Evolutionary conservation across 1,140 invertebrate genomes (phyloP), one percentile per base, ranked within the genome.

Genomic region (Chironomus striatipennis): DNA sequence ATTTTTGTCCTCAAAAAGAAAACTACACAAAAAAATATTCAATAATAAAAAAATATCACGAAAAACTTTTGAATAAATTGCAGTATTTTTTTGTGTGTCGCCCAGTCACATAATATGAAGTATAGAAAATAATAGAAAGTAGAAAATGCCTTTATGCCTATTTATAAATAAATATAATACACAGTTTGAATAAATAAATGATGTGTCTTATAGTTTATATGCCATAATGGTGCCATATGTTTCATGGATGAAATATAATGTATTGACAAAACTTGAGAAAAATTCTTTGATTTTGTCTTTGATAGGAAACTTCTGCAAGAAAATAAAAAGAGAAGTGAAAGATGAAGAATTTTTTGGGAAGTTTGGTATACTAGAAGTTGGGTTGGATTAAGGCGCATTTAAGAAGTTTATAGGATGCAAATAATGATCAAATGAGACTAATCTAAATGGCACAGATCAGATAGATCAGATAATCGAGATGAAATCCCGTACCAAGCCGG

Each of bases 31-130:
- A 57, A 57, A n/a, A 57, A 57, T n/a, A 57, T 57, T 12, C 47
- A 57, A 57, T 57, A 57, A n/a, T 57, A 47, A 15, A 57, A 47
- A 57, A 57, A 57, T 10, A 57, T 57, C 47, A 57, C 47, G 47
- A 57, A 57, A 57, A 57, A 57, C 47, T 57, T 57, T 57, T 57
- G 47, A 57, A 57, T 57, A 57, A 57, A 57, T 57, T 57, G 47
- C 47, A 57, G 47, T 15, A 47, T 9, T 47, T 47, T 47, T 47
- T 15, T 47, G 8, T 47, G 2, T 34, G 24, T 34, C 24, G 1
- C 24, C 5, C 24, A 34, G 24, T 34, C 24, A 34, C 24, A 34
- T 34, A 34, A 34, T 34, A 34, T 34, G 24, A 34, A 34, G 24
- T 34, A 34, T 34, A 34, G 24, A 34, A 34, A 34, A 5, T 34